phyloP scores from a whole-genome alignment of 2,113 vertebrate species.

The Vulpes vulpes region DNA sequence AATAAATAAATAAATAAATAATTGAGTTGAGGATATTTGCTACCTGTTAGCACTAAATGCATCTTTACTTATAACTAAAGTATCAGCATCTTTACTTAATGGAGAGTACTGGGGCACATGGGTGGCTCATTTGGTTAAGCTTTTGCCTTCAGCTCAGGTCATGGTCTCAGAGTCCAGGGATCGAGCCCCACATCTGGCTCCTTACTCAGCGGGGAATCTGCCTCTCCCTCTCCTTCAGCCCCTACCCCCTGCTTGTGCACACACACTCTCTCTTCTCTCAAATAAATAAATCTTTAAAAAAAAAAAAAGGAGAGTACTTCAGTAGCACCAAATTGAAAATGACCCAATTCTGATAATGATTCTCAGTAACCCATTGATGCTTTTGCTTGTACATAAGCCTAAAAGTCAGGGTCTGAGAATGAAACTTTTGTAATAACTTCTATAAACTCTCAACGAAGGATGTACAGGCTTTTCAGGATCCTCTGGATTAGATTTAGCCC shows the following conservation, averaged over 20 bases:
- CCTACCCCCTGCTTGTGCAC: no score
- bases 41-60: background rate
- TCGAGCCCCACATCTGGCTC: no score
- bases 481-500: background rate
- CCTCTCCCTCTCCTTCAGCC: no score
- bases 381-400: background rate
- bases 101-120: background rate
- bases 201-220: no score
- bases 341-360: background rate
- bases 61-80: constrained; percentile 19
- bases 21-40: constrained; percentile 50
- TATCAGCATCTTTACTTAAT: constrained; percentile 43
- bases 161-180: no score
- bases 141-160: no score
- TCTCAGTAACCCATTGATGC: background rate
- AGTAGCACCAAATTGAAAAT: background rate
- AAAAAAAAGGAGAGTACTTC: background rate
- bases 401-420: background rate
- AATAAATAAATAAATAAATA: background rate
- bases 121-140: no score
- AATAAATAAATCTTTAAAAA: no score
- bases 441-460: background rate
- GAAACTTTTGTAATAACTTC: background rate
- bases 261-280: no score
- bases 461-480: background rate